phyloP scores from a whole-genome alignment of 1,140 invertebrate genomes.

The Bombus waltoni region DNA sequence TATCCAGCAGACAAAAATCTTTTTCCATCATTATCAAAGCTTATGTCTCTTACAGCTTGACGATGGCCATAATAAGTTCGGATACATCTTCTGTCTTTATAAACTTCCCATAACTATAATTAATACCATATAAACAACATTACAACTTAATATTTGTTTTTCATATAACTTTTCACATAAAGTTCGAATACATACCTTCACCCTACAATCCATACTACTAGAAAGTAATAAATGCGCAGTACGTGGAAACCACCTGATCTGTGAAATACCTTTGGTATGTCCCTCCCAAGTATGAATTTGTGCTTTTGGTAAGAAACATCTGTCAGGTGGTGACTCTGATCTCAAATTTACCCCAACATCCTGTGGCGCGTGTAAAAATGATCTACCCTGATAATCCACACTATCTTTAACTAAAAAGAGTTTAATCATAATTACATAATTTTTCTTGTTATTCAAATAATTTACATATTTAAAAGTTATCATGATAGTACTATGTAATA shows the following conservation, averaged over 20 bases:
- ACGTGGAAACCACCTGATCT: constrained; percentile 97
- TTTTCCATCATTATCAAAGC: constrained; percentile 97
- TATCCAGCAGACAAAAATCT: constrained; percentile 97
- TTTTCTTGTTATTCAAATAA: background rate
- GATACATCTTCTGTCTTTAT: constrained; percentile 96
- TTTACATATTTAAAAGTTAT: constrained; percentile 32
- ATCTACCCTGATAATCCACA: constrained; percentile 98
- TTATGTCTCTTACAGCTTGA: constrained; percentile 97
- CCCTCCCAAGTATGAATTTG: constrained; percentile 98
- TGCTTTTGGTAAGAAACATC: constrained; percentile 98
- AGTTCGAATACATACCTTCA: constrained; percentile 88
- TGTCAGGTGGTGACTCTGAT: constrained; percentile 95
- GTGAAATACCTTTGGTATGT: constrained; percentile 98
- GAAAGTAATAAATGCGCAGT: constrained; percentile 98
- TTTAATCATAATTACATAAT: constrained; percentile 1
- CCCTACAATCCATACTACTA: constrained; percentile 97
- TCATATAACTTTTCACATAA: background rate
- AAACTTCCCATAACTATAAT: constrained; percentile 97
- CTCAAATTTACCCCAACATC: constrained; percentile 97
- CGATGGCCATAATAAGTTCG: constrained; percentile 98
- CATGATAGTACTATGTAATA: constrained; percentile 91
- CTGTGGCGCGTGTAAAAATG: constrained; percentile 96
- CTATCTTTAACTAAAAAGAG: constrained; percentile 91
- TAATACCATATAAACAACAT: constrained; percentile 78
- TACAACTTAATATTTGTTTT: constrained; percentile 68